A percentile compares a stretch with the other conserved stretches of the same genome.
These are phyloP conservation scores for Melieria omissa DNA, from an alignment of 2,888 invertebrate genomes.

Conservation along the genomic window DNA sequence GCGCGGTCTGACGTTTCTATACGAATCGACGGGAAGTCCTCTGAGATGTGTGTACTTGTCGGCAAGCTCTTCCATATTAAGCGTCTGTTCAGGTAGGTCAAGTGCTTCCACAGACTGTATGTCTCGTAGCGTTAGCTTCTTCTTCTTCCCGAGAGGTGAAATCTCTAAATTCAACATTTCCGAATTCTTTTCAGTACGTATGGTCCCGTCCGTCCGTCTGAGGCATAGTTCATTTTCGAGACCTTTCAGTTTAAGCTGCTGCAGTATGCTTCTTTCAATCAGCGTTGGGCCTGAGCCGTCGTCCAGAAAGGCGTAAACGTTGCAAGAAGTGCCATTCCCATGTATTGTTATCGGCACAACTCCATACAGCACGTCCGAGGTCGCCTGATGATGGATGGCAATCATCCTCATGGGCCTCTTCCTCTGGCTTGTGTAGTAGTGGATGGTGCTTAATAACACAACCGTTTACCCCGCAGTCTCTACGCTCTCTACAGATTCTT, in stretches of 20 bases:
- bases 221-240: constrained; percentile 24
- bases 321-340: too few relatives aligned
- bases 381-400: too few relatives aligned
- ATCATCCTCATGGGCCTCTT: too few relatives aligned
- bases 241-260: constrained; percentile 24
- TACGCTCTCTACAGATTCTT: background rate
- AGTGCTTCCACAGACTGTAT: constrained; percentile 31
- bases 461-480: background rate
- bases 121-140: constrained; percentile 16
- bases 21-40: constrained; percentile 35
- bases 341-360: too few relatives aligned
- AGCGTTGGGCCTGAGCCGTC: constrained; percentile 39
- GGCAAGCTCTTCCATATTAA: constrained; percentile 23
- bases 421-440: background rate
- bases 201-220: constrained; percentile 36
- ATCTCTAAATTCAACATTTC: constrained; percentile 23
- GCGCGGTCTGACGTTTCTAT: constrained; percentile 20
- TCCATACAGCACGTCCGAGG: too few relatives aligned
- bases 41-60: constrained; percentile 32
- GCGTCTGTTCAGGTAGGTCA: constrained; percentile 37
- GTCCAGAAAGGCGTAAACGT: constrained; percentile 38
- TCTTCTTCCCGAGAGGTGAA: constrained; percentile 24
- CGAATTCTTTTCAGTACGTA: constrained; percentile 26
- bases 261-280: constrained; percentile 26
- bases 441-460: constrained; percentile 20